Base-by-base conservation (phyloP, 2,888 invertebrate genomes). In the Aphodius sticticus region DNA sequence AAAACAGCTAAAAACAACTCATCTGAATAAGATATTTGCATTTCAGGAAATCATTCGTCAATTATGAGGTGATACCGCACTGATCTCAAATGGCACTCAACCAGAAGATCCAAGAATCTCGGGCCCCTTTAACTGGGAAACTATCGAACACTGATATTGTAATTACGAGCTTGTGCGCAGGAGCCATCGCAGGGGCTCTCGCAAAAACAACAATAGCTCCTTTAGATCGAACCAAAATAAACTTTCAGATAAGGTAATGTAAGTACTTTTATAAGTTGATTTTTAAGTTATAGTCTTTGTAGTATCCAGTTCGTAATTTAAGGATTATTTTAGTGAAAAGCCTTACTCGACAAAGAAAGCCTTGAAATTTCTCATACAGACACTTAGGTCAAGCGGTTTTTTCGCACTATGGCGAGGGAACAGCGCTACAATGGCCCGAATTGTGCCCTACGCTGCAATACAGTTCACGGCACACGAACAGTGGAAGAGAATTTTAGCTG, bases 391-490 rank as follows among this genome's bases (percentile, higher is more conserved):
- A 15, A 96, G 98, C 86, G 99, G 99, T 1, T 90, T 96, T 77
- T 83, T 93, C 12, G 95, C 97, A 79, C 89, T 99, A 85, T 99
- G 98, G 98, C 92, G 99, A 77, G 99, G 99, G 4, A 99, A 99
- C 92, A 97, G 97, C 83, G 99, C 99, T 5, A 99, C 99, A 0
- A 97, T 99, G 97, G 97, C 96, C 15, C 92, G 99, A 79, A 98
- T 99, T 81, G 92, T 99, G 77, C 99, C 99, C 0, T 99, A 99
- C 90, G 98, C 99, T 26, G 97, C 99, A 71, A 95, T 99, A 84
- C 99, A 99, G 91, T 99, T 99, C 90, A 95, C 98, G 0, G 95
- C 99, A 69, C 98, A 99, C 90, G 99, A 99, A 90, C 99, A 99
- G 89, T 99, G 96, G 95, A 98, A 98, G 88, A 92, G 93, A 83